A percentile compares a stretch with the other conserved stretches of the same genome.
phyloP scores from a whole-genome alignment of 2,888 invertebrate species.

The Noctua comes region DNA sequence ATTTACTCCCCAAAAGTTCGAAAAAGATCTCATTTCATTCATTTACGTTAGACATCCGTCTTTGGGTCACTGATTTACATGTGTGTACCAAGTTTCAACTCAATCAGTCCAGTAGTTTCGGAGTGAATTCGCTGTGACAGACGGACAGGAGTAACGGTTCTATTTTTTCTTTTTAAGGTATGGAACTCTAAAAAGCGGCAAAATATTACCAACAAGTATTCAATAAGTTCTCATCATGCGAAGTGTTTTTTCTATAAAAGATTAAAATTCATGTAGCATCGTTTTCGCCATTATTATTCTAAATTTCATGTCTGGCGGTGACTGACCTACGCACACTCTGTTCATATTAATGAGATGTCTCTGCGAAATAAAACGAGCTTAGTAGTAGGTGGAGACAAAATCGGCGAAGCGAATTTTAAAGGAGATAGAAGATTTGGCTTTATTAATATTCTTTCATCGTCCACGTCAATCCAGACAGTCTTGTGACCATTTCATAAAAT shows the following conservation, averaged over 20 bases:
- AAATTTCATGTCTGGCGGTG: slow-evolving; percentile 46
- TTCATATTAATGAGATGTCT: slow-evolving; percentile 40
- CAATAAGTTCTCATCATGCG: neutral
- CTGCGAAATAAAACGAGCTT: slow-evolving; percentile 2
- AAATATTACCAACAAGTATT: neutral
- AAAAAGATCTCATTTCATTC: too few species aligned
- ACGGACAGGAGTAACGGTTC: too few species aligned
- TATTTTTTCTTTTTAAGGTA: too few species aligned
- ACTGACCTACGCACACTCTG: slow-evolving; percentile 38
- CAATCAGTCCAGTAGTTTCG: too few species aligned
- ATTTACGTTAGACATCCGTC: too few species aligned
- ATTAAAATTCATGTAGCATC: slow-evolving; percentile 45
- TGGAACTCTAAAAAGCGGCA: too few species aligned
- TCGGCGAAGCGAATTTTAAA: neutral
- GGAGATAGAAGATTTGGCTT: neutral
- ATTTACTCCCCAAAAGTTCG: too few species aligned
- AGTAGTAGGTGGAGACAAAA: neutral
- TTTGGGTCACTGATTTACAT: too few species aligned
- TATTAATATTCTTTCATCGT: slow-evolving; percentile 7
- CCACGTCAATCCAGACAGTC: neutral
- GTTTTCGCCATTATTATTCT: slow-evolving; percentile 33
- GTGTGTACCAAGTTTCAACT: too few species aligned
- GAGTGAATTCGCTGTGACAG: too few species aligned
- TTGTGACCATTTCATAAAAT: neutral
- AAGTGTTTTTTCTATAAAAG: neutral